A percentile compares a stretch with the other conserved stretches of the same genome.
These are phyloP conservation scores for Enteromius trimaculatus DNA, from an alignment of 2,797 vertebrate species.

Conservation along the genomic window DNA sequence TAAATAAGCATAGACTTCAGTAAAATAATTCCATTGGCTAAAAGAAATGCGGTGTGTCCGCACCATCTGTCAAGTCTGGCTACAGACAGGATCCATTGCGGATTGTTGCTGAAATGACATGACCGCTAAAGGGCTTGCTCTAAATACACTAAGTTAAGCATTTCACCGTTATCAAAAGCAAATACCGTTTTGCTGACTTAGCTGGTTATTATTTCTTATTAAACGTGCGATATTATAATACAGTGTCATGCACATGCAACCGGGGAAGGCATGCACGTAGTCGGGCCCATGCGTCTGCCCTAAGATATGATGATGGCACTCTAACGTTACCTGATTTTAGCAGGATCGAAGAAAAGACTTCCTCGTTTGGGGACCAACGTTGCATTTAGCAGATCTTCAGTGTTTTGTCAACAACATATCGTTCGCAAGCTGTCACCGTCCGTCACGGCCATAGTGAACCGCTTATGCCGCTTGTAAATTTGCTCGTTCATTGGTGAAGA, in stretches of 20 bases:
- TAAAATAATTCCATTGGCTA: not conserved
- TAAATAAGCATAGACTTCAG: not conserved
- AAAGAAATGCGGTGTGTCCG: conserved; percentile 12
- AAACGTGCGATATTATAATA: not conserved
- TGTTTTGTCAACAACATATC: conserved; percentile 66
- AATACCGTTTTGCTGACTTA: not conserved
- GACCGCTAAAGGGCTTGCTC: not conserved
- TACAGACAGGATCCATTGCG: conserved; percentile 42
- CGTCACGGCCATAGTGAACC: conserved; percentile 26
- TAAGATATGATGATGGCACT: conserved; percentile 4
- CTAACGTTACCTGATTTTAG: conserved; percentile 7
- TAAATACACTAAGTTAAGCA: not conserved
- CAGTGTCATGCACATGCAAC: not conserved
- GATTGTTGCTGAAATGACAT: conserved; percentile 20
- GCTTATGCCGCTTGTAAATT: conserved; percentile 37
- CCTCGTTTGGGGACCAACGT: conserved; percentile 46
- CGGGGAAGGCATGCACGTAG: not conserved
- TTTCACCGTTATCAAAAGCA: not conserved
- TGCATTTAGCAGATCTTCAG: conserved; percentile 60
- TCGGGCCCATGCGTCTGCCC: conserved; percentile 20
- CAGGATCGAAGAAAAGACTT: not conserved
- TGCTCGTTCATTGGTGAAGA: conserved; percentile 58
- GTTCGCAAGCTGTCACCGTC: conserved; percentile 39
- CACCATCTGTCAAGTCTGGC: conserved; percentile 50
- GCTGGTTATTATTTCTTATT: not conserved